A percentile compares a stretch with the other conserved stretches of the same genome.
Conservation (phyloP, 1,140 invertebrate species). For the Melanaphis sacchari region DNA sequence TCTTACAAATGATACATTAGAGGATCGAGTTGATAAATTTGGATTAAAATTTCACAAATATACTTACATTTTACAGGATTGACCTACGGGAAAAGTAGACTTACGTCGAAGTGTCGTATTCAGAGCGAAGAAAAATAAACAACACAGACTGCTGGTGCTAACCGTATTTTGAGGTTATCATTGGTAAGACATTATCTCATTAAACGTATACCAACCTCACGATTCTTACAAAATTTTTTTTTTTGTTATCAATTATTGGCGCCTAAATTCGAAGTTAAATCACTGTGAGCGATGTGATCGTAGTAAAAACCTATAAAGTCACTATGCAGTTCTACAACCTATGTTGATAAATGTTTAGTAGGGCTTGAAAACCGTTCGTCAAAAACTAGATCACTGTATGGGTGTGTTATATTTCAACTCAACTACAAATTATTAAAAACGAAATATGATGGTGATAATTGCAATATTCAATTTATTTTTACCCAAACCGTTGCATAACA, state of each 20-base stretch:
- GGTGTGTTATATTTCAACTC: too few species aligned
- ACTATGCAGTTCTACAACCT: too few species aligned
- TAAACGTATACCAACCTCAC: neutral
- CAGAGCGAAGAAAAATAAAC: neutral
- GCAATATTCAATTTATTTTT: too few species aligned
- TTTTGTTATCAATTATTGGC: neutral
- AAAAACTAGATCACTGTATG: too few species aligned
- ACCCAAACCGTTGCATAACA: too few species aligned
- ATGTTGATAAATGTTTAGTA: too few species aligned
- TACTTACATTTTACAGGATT: constrained; percentile 1
- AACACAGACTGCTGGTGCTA: neutral
- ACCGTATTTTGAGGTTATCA: neutral
- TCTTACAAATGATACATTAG: neutral
- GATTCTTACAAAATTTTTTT: neutral
- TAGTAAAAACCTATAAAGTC: neutral
- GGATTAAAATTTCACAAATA: neutral
- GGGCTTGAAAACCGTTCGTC: too few species aligned
- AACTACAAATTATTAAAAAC: too few species aligned
- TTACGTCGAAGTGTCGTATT: neutral
- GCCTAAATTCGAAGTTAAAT: neutral
- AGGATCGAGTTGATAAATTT: constrained; percentile 4
- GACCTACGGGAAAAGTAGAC: neutral
- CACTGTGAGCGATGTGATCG: neutral
- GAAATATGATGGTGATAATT: too few species aligned
- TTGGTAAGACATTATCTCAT: neutral